phyloP scores from a whole-genome alignment of 2,888 invertebrate species.

The Odontomyia ornata region DNA sequence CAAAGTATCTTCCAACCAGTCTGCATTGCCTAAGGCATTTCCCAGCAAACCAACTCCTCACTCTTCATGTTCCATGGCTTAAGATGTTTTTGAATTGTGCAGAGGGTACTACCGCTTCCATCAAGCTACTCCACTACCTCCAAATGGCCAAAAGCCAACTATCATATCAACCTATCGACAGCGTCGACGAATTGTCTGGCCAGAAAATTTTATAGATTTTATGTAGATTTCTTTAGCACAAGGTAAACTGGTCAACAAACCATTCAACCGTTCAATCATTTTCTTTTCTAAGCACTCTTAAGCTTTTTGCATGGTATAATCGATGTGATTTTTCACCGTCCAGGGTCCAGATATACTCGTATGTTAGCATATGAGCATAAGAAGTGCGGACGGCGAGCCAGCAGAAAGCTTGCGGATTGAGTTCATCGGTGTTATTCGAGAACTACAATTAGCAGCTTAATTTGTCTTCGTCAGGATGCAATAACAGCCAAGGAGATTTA shows the following conservation, averaged over 20 bases:
- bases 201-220: slow-evolving; percentile 24
- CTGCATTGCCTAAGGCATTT: too few relatives aligned
- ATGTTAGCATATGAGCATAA: background rate
- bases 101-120: too few relatives aligned
- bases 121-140: too few relatives aligned
- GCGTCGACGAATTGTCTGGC: slow-evolving; percentile 26
- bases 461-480: slow-evolving; percentile 12
- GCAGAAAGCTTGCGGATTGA: background rate
- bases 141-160: too few relatives aligned
- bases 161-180: background rate
- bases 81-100: too few relatives aligned
- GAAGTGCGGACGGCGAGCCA: background rate
- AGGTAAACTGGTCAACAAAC: slow-evolving; percentile 24
- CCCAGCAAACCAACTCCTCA: too few relatives aligned
- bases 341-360: too few relatives aligned
- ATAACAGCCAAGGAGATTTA: too few relatives aligned
- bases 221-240: slow-evolving; percentile 24
- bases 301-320: background rate
- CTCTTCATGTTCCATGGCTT: too few relatives aligned
- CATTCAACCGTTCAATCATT: background rate
- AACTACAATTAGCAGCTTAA: background rate
- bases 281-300: background rate
- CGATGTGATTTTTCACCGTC: slow-evolving; percentile 11
- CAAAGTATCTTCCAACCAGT: too few relatives aligned
- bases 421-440: background rate